A percentile compares a stretch with the other conserved stretches of the same genome.
These are phyloP conservation scores for Rhagium mordax DNA, from an alignment of 2,888 invertebrate species.

Conservation along the genomic window DNA sequence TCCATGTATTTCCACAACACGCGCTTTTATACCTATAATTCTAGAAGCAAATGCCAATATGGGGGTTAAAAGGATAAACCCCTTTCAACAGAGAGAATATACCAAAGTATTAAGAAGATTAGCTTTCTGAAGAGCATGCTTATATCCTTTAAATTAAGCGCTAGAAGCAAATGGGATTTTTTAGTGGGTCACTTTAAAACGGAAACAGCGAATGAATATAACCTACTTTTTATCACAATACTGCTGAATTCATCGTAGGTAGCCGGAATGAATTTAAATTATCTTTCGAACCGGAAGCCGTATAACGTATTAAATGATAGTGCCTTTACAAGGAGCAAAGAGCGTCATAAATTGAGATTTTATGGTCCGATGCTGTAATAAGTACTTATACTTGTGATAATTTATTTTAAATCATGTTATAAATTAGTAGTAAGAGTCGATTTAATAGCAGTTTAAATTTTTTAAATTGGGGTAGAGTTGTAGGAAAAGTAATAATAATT, in stretches of 20 bases:
- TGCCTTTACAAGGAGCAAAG: constrained; percentile 48
- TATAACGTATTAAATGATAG: constrained; percentile 60
- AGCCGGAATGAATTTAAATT: constrained; percentile 57
- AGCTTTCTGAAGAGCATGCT: constrained; percentile 46
- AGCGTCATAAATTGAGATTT: constrained; percentile 57
- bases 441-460: constrained; percentile 16
- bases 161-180: constrained; percentile 36
- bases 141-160: constrained; percentile 43
- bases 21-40: background rate
- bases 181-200: constrained; percentile 28
- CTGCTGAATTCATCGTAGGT: constrained; percentile 49
- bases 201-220: constrained; percentile 34
- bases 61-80: constrained; percentile 48
- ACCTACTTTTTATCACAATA: constrained; percentile 37
- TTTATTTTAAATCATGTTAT: constrained; percentile 31
- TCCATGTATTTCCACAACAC: background rate
- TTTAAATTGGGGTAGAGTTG: background rate
- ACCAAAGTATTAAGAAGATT: constrained; percentile 44
- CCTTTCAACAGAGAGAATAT: constrained; percentile 38
- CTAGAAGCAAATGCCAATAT: constrained; percentile 35
- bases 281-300: constrained; percentile 52
- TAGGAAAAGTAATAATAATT: background rate
- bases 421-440: constrained; percentile 20
- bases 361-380: constrained; percentile 44
- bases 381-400: constrained; percentile 32